These are phyloP conservation scores for Salminus brasiliensis DNA, from an alignment of 2,113 vertebrate genomes.

Conservation along the genomic window DNA sequence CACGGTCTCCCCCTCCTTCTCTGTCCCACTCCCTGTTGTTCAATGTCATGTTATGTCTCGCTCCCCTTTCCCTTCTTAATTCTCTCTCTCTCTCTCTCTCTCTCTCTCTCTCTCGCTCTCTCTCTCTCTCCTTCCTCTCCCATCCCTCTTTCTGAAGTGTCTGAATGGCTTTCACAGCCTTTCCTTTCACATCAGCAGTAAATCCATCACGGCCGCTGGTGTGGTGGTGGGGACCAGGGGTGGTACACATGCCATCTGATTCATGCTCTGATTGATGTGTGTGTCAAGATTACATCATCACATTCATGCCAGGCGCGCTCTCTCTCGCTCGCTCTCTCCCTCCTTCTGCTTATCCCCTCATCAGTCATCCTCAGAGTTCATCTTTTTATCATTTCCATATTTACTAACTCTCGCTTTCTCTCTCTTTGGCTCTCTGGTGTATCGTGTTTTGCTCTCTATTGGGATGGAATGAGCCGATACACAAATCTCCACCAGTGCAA, in stretches of 20 bases:
- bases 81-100: background rate
- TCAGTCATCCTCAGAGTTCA: background rate
- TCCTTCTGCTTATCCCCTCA: background rate
- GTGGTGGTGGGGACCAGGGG: background rate
- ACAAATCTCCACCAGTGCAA: background rate
- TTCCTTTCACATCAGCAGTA: conserved; percentile 14
- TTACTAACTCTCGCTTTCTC: background rate
- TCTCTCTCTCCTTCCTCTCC: background rate
- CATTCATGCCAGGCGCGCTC: background rate
- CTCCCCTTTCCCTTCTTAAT: too few species aligned
- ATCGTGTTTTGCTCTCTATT: background rate
- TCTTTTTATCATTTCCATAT: background rate
- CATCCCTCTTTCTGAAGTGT: background rate
- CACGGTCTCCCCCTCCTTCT: background rate
- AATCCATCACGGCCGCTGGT: conserved; percentile 1
- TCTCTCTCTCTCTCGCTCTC: background rate
- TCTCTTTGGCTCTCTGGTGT: too few species aligned
- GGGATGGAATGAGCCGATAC: background rate
- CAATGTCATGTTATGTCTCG: too few species aligned
- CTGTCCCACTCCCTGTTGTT: background rate
- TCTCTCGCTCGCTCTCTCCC: background rate
- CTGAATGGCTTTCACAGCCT: background rate
- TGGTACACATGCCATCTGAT: background rate
- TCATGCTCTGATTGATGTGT: conserved; percentile 16
- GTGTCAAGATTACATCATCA: background rate